Evolutionary conservation across 2,888 invertebrate species (phyloP).

Genomic region (Liodrosophila aerea): DNA sequence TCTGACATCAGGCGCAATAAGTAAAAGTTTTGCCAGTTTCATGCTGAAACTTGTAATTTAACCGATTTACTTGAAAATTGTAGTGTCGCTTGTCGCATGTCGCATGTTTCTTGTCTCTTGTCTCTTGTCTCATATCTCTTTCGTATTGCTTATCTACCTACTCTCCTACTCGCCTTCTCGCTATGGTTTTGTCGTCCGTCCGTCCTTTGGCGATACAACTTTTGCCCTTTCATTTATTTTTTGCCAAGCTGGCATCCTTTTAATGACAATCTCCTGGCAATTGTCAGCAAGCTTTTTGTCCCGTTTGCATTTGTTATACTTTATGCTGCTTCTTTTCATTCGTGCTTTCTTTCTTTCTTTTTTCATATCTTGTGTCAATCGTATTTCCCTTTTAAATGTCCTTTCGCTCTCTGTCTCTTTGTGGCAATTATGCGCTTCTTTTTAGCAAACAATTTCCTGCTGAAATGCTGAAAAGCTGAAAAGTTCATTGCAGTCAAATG

Average conservation of each 20-base stretch:
- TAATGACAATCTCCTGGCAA: constrained; percentile 52
- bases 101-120: constrained; percentile 2
- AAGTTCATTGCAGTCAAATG: constrained; percentile 62
- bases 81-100: constrained; percentile 21
- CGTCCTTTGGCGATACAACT: constrained; percentile 10
- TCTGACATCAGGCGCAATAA: constrained; percentile 14
- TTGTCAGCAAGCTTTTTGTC: constrained; percentile 33
- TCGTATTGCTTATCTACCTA: background rate
- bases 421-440: constrained; percentile 63
- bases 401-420: constrained; percentile 16
- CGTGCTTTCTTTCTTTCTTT: constrained; percentile 1
- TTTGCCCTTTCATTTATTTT: constrained; percentile 34
- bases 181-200: background rate
- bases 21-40: constrained; percentile 22
- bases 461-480: constrained; percentile 32
- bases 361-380: constrained; percentile 46
- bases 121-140: background rate
- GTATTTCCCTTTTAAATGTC: constrained; percentile 59
- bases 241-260: constrained; percentile 38
- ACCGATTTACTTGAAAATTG: constrained; percentile 44
- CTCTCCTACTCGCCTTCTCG: too few relatives aligned
- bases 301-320: background rate
- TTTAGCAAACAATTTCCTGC: constrained; percentile 52
- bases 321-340: constrained; percentile 6
- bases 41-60: constrained; percentile 47